Evolutionary conservation across 2,797 vertebrate species (phyloP).

Genomic region (Trematomus bernacchii): DNA sequence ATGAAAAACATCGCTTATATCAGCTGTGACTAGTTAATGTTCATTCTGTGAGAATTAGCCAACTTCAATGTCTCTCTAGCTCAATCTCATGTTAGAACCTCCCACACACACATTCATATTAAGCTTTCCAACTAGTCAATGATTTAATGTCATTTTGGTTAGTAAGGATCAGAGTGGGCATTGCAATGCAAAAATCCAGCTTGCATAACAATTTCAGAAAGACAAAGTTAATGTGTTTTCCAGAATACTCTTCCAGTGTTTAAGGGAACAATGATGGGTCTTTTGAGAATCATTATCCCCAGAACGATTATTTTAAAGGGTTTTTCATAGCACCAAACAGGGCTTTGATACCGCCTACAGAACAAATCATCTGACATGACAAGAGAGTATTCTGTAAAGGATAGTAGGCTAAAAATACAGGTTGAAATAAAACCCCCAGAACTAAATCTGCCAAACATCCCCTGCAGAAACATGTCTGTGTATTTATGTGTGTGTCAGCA

Average conservation of each 20-base stretch:
- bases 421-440: background rate
- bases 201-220: background rate
- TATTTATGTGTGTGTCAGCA: conserved; percentile 10
- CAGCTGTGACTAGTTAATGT: no score
- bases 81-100: no score
- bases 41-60: no score
- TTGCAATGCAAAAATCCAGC: no score
- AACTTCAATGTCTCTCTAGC: no score
- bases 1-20: no score
- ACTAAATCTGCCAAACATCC: conserved; percentile 19
- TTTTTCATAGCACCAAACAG: background rate
- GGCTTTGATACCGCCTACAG: background rate
- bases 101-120: no score
- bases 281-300: background rate
- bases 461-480: background rate
- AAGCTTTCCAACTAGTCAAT: no score
- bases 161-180: no score
- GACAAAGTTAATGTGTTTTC: background rate
- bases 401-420: conserved; percentile 13
- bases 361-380: background rate
- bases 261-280: background rate
- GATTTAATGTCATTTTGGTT: no score
- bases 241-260: background rate
- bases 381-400: background rate
- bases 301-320: no score